Evolutionary conservation across 2,113 vertebrate genomes (phyloP).

Genomic region (Centrocercus urophasianus): DNA sequence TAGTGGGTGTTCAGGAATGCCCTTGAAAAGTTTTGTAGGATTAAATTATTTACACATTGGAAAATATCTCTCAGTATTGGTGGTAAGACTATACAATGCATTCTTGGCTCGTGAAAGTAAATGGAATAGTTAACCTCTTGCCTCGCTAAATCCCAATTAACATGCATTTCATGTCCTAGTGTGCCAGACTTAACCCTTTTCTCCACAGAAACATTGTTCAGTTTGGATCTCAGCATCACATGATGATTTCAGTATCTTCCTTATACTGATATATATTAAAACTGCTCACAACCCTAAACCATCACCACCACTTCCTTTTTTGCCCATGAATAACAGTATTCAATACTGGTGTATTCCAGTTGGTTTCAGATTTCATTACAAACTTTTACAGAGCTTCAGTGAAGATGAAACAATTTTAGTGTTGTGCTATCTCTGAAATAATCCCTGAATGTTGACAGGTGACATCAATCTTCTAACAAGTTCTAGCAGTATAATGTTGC

Average conservation of each 20-base stretch:
- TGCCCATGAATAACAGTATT: neutral
- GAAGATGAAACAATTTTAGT: neutral
- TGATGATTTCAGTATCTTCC: neutral
- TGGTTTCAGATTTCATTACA: neutral
- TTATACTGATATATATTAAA: neutral
- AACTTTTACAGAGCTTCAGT: neutral
- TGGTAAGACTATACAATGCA: neutral
- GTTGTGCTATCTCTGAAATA: neutral
- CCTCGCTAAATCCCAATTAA: neutral
- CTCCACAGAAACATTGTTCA: neutral
- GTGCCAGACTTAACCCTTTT: neutral
- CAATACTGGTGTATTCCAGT: neutral
- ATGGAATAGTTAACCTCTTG: neutral
- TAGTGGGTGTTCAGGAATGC: neutral
- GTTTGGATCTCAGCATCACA: neutral
- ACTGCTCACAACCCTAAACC: neutral
- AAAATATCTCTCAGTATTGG: neutral
- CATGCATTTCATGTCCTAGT: neutral
- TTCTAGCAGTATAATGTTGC: neutral
- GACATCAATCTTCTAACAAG: neutral
- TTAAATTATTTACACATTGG: neutral
- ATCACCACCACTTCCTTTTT: neutral
- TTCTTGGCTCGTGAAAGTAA: neutral
- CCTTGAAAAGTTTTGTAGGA: neutral
- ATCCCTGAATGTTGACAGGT: neutral